Base-by-base conservation (phyloP, 2,888 invertebrate species). In the Stictocephala bisonia region DNA sequence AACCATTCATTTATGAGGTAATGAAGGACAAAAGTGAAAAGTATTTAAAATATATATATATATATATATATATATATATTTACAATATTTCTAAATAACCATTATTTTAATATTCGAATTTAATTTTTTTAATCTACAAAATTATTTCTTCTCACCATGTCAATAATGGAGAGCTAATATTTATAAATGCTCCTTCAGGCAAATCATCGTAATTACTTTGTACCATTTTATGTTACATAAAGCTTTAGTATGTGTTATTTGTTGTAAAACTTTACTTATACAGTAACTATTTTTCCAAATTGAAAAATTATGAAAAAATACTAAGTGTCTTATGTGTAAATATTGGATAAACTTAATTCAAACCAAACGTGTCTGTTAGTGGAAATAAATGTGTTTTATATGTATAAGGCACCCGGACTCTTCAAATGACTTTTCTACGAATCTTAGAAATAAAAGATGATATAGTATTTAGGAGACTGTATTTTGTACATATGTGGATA, bases 321-420 rank as follows among this genome's bases (percentile, higher is more conserved):
- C 60, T 74, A 74, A 74, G 74, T 74, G 74, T 74, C 74, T 74
- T 73, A 73, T 73, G 68, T 72, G 66, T 72, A 67, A 51, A 67
- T 70, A 68, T 56, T 44, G 67, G 58, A 27, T 66, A 48, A 64
- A 66, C 35, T 71, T 71, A 58, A 71, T 50, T 68, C 35, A 68
- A 68, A 60, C 60, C 60, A 60, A 60, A 60, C 22, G 60, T 60
- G 60, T 60, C 60, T 60, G 60, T 60, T 35, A 60, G 40, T 60
- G 60, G 35, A 60, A 29, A 40, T 60, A 35, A 60, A 26, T 2
- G 44, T 64, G 64, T 64, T 64, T 64, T 64, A 44, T 64, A 64
- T 64, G 64, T 64, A 64, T 64, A 64, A 64, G 64, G 64, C 64
- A 64, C 70, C 27, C 15, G 35, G 35, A 56, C 40, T 56, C 69